A percentile compares a stretch with the other conserved stretches of the same genome.
Conservation (phyloP, 2,113 vertebrate species). For the Neofelis nebulosa region DNA sequence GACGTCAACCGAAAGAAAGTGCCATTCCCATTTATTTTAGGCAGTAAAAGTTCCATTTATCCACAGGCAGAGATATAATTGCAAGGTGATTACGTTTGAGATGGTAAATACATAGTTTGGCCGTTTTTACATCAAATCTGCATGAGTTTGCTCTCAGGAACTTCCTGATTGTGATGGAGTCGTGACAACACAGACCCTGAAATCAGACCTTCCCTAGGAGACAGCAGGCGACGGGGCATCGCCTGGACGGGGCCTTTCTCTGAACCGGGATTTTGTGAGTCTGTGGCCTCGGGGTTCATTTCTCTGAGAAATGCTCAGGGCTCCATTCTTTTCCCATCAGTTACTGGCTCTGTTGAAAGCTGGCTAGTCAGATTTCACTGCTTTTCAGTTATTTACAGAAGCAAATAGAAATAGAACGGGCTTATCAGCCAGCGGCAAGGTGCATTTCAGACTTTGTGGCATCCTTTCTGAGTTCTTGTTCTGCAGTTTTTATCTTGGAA, state of each 20-base stretch:
- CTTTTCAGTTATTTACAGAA: constrained; percentile 62
- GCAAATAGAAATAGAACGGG: neutral
- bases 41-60: neutral
- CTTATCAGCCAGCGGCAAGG: neutral
- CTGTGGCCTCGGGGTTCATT: neutral
- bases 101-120: fast-evolving
- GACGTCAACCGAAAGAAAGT: neutral
- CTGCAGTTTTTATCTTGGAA: neutral
- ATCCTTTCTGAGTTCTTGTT: neutral
- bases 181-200: neutral
- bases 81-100: neutral
- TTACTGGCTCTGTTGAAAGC: neutral
- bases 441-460: neutral
- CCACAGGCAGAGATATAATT: neutral
- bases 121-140: neutral
- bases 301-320: constrained; percentile 56
- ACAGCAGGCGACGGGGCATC: fast-evolving
- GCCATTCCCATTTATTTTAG: no score
- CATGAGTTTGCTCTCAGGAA: neutral
- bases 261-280: neutral
- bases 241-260: neutral
- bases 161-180: fast-evolving
- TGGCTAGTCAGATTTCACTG: constrained; percentile 44
- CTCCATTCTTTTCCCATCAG: neutral
- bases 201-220: neutral